Percentiles rank a stretch among this genome's conserved stretches.
phyloP scores from a whole-genome alignment of 2,888 invertebrate genomes.

The Elysia crispata region DNA sequence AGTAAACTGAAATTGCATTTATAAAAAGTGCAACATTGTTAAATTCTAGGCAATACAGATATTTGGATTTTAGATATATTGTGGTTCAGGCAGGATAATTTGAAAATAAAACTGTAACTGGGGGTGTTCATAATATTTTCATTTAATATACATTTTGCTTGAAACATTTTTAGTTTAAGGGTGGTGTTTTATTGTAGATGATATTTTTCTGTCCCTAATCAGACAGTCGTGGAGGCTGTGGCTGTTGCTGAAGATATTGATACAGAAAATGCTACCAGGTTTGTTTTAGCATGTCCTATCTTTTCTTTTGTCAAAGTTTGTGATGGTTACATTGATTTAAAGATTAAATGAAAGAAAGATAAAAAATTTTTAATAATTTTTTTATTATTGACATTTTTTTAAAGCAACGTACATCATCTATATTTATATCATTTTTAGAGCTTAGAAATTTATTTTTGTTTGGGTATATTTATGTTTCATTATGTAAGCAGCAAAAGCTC shows the following conservation, averaged over 20 bases:
- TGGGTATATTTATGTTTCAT: not conserved
- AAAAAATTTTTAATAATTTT: no score
- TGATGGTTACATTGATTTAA: not conserved
- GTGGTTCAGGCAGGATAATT: no score
- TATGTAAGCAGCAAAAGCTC: not conserved
- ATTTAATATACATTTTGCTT: no score
- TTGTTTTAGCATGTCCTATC: not conserved
- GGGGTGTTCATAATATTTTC: no score
- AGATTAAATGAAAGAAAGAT: not conserved
- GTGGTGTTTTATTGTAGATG: no score
- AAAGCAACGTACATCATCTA: not conserved
- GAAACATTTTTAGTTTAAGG: no score
- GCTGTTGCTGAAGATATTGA: slow-evolving; percentile 80
- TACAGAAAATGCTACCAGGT: slow-evolving; percentile 60
- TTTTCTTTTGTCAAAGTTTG: not conserved
- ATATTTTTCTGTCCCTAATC: slow-evolving; percentile 63
- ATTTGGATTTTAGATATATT: no score
- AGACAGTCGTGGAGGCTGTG: slow-evolving; percentile 85
- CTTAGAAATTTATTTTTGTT: not conserved
- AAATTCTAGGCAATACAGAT: no score
- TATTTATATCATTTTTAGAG: not conserved
- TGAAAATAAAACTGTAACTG: no score
- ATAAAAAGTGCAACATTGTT: no score
- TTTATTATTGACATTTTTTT: not conserved
- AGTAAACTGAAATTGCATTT: no score